These are phyloP conservation scores for Coelogynopora nodosa DNA, from an alignment of 2,888 invertebrate species.

Conservation along the genomic window DNA sequence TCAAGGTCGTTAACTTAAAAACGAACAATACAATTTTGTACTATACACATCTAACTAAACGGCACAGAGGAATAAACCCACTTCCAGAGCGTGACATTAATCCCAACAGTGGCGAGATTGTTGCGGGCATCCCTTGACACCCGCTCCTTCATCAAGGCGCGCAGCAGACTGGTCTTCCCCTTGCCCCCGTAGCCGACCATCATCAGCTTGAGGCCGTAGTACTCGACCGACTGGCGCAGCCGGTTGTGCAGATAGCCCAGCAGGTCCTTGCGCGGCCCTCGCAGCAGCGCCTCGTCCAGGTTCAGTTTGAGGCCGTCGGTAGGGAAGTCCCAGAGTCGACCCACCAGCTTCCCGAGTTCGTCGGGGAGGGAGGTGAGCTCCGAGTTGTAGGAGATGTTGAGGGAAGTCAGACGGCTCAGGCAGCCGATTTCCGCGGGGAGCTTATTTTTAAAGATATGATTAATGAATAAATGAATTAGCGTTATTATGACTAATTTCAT, in stretches of 20 bases:
- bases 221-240: constrained; percentile 56
- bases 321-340: constrained; percentile 55
- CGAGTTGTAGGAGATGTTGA: constrained; percentile 56
- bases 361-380: constrained; percentile 55
- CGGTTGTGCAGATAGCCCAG: constrained; percentile 56
- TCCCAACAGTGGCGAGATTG: constrained; percentile 55
- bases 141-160: constrained; percentile 51
- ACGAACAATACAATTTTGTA: background rate
- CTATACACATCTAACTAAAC: too few relatives aligned
- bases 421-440: constrained; percentile 56
- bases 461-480: too few relatives aligned
- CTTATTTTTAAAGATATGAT: too few relatives aligned
- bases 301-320: constrained; percentile 51
- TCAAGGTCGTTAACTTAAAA: background rate
- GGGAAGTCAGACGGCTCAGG: constrained; percentile 52
- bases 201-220: constrained; percentile 59
- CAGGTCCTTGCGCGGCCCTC: constrained; percentile 54
- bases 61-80: too few relatives aligned
- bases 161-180: constrained; percentile 56
- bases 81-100: constrained; percentile 58
- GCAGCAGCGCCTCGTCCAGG: constrained; percentile 49
- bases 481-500: too few relatives aligned
- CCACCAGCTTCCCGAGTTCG: constrained; percentile 54
- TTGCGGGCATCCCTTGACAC: constrained; percentile 26
- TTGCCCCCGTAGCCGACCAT: constrained; percentile 57